These are phyloP conservation scores for Zaprionus capensis DNA, from an alignment of 1,140 invertebrate genomes.

Conservation along the genomic window DNA sequence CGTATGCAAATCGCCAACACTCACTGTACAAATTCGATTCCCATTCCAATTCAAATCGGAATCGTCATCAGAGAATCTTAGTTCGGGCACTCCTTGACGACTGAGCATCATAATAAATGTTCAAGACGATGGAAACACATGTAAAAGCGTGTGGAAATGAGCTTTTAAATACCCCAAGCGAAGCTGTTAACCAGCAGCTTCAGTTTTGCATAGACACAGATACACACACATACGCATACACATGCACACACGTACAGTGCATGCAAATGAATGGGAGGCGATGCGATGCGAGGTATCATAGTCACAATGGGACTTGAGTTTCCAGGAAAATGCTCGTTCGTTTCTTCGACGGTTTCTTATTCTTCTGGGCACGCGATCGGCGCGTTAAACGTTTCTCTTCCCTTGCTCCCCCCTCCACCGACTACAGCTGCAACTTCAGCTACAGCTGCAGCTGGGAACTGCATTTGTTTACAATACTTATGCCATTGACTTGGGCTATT, in stretches of 20 bases:
- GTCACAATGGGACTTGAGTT: conserved; percentile 55
- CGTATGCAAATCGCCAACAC: conserved; percentile 62
- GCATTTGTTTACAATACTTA: conserved; percentile 62
- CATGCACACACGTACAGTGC: conserved; percentile 19
- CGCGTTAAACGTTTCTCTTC: conserved; percentile 37
- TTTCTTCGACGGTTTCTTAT: conserved; percentile 42
- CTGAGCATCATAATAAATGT: conserved; percentile 72
- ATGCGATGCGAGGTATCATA: conserved; percentile 40
- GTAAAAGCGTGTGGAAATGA: conserved; percentile 75
- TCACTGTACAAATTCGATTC: conserved; percentile 11
- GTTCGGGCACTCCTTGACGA: conserved; percentile 54
- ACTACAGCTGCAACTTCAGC: conserved; percentile 11
- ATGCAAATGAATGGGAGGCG: conserved; percentile 63
- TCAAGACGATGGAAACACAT: conserved; percentile 65
- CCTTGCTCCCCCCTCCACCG: conserved; percentile 6
- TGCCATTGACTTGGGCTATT: conserved; percentile 65
- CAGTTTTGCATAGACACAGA: conserved; percentile 60
- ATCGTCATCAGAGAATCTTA: neutral
- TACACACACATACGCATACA: neutral
- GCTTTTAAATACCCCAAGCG: conserved; percentile 66
- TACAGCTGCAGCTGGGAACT: conserved; percentile 32
- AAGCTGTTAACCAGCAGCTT: conserved; percentile 28
- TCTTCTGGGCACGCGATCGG: conserved; percentile 56
- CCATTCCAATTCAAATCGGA: conserved; percentile 10
- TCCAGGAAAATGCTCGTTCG: conserved; percentile 44